These are phyloP conservation scores for Theonella swinhoei DNA, from an alignment of 37 sponge, comb jelly and placozoan genomes.

Conservation along the genomic window DNA sequence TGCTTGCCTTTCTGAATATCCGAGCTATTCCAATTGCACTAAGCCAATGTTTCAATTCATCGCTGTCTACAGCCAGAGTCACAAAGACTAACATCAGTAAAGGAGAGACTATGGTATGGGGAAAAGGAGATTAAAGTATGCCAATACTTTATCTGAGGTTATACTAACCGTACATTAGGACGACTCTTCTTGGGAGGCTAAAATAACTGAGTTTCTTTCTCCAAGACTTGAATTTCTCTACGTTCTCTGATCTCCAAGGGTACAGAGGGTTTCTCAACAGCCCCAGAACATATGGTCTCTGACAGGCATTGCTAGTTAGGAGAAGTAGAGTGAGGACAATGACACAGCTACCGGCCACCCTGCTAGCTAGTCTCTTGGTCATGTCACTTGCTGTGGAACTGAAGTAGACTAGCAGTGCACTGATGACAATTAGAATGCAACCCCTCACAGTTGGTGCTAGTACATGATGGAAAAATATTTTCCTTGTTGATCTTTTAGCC, in stretches of 20 bases:
- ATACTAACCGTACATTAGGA: conserved; percentile 31
- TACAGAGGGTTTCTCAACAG: conserved; percentile 49
- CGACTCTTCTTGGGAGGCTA: conserved; percentile 22
- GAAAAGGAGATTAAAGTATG: neutral
- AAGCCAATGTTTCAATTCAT: conserved; percentile 19
- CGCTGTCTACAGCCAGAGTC: conserved; percentile 34
- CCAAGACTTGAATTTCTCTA: conserved; percentile 15
- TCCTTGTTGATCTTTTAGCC: conserved; percentile 1
- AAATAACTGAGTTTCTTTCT: conserved; percentile 8
- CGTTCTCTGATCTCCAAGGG: conserved; percentile 13
- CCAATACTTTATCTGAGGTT: neutral
- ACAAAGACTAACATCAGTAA: conserved; percentile 49
- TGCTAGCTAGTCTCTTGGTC: neutral
- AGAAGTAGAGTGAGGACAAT: conserved; percentile 2
- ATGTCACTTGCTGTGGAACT: neutral
- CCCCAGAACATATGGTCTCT: conserved; percentile 33
- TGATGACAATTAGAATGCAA: neutral
- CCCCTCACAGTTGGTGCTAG: neutral
- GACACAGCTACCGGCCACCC: neutral
- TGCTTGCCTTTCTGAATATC: conserved; percentile 59
- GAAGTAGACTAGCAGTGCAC: conserved; percentile 32
- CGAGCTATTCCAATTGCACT: conserved; percentile 32
- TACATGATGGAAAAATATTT: neutral
- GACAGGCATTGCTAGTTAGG: neutral
- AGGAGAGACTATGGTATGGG: conserved; percentile 35